Evolutionary conservation across 2,797 vertebrate genomes (phyloP).

Genomic region (Acestrorhynchus altus): DNA sequence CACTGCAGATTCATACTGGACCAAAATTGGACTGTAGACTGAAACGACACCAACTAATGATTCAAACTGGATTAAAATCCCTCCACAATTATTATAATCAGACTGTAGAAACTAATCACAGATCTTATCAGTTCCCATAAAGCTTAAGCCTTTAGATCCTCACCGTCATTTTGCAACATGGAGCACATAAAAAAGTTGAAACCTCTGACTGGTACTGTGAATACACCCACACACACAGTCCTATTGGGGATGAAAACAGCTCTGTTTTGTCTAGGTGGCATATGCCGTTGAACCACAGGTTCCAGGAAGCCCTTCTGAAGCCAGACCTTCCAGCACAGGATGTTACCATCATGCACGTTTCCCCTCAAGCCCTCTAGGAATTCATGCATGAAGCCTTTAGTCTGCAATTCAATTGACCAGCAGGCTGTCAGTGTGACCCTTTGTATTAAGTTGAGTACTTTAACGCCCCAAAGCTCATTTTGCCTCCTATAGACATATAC

Average conservation of each 20-base stretch:
- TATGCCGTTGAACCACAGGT: constrained; percentile 66
- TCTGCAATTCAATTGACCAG: constrained; percentile 14
- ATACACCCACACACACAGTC: not conserved
- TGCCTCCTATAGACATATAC: constrained; percentile 9
- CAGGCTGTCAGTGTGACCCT: constrained; percentile 2
- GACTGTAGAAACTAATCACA: not conserved
- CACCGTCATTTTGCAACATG: not conserved
- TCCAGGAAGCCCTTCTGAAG: constrained; percentile 64
- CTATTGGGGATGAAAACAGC: constrained; percentile 44
- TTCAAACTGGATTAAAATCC: not conserved
- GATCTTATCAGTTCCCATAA: too few species aligned
- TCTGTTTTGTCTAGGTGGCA: constrained; percentile 69
- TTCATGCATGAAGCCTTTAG: constrained; percentile 24
- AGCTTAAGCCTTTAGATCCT: not conserved
- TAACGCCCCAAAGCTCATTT: constrained; percentile 6
- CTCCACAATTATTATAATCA: not conserved
- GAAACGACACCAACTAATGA: not conserved
- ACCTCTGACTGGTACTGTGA: not conserved
- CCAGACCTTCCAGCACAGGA: constrained; percentile 68
- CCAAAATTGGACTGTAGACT: too few species aligned
- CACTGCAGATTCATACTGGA: too few species aligned
- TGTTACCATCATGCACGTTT: constrained; percentile 47
- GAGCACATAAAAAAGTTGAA: not conserved
- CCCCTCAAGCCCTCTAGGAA: constrained; percentile 35
- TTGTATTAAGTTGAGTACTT: constrained; percentile 5